These are phyloP conservation scores for Strigamia transsilvanica DNA, from an alignment of 2,888 invertebrate species.

Conservation along the genomic window DNA sequence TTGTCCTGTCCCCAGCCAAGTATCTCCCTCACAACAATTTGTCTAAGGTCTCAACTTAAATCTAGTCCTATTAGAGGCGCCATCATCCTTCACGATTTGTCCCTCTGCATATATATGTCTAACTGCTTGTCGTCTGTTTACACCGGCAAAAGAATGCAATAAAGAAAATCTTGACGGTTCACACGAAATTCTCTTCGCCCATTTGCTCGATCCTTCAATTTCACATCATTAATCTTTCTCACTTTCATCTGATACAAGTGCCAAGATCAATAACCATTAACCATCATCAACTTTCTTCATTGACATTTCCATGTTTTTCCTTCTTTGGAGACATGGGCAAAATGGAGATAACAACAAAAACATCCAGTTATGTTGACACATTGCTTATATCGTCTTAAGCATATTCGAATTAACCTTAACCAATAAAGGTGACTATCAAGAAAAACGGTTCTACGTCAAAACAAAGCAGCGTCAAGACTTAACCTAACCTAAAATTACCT, in stretches of 20 bases:
- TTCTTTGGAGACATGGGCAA: not conserved
- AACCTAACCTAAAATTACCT: too few species aligned
- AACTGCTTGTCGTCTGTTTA: slow-evolving; percentile 15
- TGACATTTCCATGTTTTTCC: not conserved
- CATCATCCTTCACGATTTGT: not conserved
- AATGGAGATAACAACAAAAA: not conserved
- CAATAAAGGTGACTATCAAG: too few species aligned
- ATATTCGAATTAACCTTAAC: too few species aligned
- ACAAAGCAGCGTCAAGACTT: too few species aligned
- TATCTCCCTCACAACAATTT: not conserved
- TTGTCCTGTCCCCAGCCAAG: not conserved
- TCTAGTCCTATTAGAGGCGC: slow-evolving; percentile 10
- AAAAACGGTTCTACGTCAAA: too few species aligned
- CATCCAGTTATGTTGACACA: not conserved
- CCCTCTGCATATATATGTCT: not conserved
- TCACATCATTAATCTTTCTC: slow-evolving; percentile 33
- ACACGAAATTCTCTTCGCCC: not conserved
- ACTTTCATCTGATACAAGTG: slow-evolving; percentile 33
- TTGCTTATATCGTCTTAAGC: not conserved
- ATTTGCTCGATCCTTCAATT: slow-evolving; percentile 31
- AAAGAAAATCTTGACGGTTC: slow-evolving; percentile 20
- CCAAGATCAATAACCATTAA: slow-evolving; percentile 36
- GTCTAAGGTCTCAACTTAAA: slow-evolving; percentile 32
- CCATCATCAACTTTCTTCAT: slow-evolving; percentile 39
- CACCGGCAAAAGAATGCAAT: not conserved